Evolutionary conservation across 2,888 invertebrate genomes (phyloP).

Genomic region (Pristionchus maxplancki): DNA sequence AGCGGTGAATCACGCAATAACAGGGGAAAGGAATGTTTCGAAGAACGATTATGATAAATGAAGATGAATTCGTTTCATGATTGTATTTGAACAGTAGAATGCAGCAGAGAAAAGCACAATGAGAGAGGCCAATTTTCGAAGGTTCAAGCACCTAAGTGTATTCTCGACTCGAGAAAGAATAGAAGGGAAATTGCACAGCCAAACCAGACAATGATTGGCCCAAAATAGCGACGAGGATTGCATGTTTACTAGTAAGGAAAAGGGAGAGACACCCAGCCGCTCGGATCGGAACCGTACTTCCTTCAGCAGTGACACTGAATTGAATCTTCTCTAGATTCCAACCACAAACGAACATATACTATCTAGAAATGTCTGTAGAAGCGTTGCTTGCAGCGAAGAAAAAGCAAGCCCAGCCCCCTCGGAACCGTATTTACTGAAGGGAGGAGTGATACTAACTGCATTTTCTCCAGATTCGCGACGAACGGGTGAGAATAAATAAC

Average conservation of each 20-base stretch:
- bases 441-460: no score
- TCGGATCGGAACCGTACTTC: background rate
- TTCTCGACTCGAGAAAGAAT: background rate
- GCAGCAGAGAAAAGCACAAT: background rate
- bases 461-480: no score
- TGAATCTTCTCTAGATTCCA: no score
- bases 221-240: background rate
- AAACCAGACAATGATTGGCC: background rate
- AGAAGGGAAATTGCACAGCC: background rate
- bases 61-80: no score
- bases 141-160: background rate
- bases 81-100: background rate
- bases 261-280: background rate
- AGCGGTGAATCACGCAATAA: background rate
- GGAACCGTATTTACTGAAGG: no score
- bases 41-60: no score
- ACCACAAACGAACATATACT: background rate
- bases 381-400: no score
- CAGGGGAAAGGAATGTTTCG: background rate
- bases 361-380: no score
- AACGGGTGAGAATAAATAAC: no score
- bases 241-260: background rate
- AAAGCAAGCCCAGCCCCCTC: no score
- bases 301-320: background rate
- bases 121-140: background rate